Percentiles rank a stretch among this genome's conserved stretches.
Evolutionary conservation across 2,888 invertebrate genomes (phyloP).

Genomic region (Leucania comma): DNA sequence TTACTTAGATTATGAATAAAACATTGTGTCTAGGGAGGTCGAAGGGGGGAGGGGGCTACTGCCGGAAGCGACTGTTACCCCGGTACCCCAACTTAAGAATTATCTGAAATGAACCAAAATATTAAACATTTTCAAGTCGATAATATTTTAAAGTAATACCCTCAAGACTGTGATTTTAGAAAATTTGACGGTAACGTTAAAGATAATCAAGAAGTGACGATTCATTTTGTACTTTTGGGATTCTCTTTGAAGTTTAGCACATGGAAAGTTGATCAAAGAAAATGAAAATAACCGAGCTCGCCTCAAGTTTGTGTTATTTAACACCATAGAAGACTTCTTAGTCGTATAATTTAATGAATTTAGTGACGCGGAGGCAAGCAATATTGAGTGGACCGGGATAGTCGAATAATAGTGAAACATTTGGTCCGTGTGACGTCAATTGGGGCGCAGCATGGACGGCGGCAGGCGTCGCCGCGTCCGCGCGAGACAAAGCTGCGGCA

Average conservation of each 20-base stretch:
- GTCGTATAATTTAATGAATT: background rate
- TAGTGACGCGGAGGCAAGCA: too few relatives aligned
- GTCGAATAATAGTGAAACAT: slow-evolving; percentile 14
- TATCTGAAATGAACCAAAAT: slow-evolving; percentile 69
- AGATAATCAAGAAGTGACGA: slow-evolving; percentile 60
- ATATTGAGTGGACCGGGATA: background rate
- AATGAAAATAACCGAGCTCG: slow-evolving; percentile 36
- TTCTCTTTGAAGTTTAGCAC: slow-evolving; percentile 41
- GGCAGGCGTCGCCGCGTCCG: slow-evolving; percentile 17
- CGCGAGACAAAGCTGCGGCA: slow-evolving; percentile 31
- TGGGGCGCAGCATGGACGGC: background rate
- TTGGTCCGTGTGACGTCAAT: slow-evolving; percentile 12
- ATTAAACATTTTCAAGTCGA: slow-evolving; percentile 61
- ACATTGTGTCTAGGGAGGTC: slow-evolving; percentile 73
- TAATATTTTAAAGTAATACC: slow-evolving; percentile 53
- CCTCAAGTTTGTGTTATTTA: slow-evolving; percentile 8
- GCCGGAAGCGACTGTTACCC: slow-evolving; percentile 49
- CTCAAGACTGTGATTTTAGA: slow-evolving; percentile 34
- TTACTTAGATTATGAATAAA: slow-evolving; percentile 85
- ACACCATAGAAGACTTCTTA: too few relatives aligned
- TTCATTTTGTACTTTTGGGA: slow-evolving; percentile 50
- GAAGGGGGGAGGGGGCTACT: slow-evolving; percentile 37
- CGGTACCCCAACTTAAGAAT: slow-evolving; percentile 66
- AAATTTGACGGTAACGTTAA: slow-evolving; percentile 48
- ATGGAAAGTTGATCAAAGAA: slow-evolving; percentile 43